These are phyloP conservation scores for Trissoscelio sp. DNA, from an alignment of 2,888 invertebrate species.

Conservation along the genomic window DNA sequence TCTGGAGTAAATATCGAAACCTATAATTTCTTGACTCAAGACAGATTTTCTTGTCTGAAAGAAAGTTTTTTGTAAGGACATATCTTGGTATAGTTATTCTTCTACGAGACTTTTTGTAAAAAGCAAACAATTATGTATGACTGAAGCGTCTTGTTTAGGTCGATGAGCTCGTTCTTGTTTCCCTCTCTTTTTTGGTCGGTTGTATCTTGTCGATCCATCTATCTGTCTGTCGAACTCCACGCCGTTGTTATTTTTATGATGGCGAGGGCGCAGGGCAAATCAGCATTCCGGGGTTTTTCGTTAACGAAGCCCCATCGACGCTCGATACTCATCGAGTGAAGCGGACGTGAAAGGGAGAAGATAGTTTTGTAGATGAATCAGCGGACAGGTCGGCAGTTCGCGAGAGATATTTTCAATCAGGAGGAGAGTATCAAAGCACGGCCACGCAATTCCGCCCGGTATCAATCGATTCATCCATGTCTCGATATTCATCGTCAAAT, in stretches of 20 bases:
- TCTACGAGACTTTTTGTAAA: too few relatives aligned
- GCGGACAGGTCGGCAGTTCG: constrained; percentile 52
- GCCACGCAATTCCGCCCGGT: constrained; percentile 71
- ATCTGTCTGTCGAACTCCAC: background rate
- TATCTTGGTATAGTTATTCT: too few relatives aligned
- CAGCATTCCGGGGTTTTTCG: constrained; percentile 39
- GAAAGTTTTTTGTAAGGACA: too few relatives aligned
- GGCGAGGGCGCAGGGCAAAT: constrained; percentile 31
- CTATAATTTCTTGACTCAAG: too few relatives aligned
- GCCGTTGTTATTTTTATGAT: constrained; percentile 12
- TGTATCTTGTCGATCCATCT: background rate
- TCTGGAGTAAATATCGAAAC: too few relatives aligned
- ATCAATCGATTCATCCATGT: constrained; percentile 67
- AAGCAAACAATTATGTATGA: too few relatives aligned
- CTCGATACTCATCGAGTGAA: constrained; percentile 44
- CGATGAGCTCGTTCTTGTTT: background rate
- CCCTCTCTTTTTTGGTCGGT: background rate
- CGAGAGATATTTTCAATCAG: constrained; percentile 79
- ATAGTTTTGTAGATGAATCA: constrained; percentile 65
- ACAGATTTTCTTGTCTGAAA: too few relatives aligned
- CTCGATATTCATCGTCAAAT: constrained; percentile 80
- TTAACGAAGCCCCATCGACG: constrained; percentile 54
- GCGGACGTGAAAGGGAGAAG: constrained; percentile 56
- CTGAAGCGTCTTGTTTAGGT: background rate
- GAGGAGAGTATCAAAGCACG: constrained; percentile 78